Evolutionary conservation across 2,113 vertebrate species (phyloP), one percentile per base, ranked within the genome.

Genomic region (Egretta garzetta): DNA sequence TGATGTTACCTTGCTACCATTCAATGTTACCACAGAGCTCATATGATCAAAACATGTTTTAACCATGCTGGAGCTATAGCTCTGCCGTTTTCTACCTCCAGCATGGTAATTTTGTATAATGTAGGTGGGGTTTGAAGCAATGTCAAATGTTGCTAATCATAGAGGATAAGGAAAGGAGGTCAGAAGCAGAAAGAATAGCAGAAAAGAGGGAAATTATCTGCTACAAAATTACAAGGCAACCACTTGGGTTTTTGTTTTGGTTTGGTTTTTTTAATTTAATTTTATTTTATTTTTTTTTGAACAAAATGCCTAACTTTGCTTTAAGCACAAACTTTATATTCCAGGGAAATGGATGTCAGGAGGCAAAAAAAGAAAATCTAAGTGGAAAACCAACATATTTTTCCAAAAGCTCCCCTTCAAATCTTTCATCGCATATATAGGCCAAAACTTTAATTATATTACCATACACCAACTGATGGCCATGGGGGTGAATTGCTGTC

Each of bases 381-480:
- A 17, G 10, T 45, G 19, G 9, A 59, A 83, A 80, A 14, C 0
- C 35, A 37, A n/a, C 4, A 33, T 24, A 9, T 47, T 41, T 59
- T 68, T 26, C 37, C 9, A 52, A 66, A 79, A 79, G 3, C 13
- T 64, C 1, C 23, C 5, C 9, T 68, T 22, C 12, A 72, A 16
- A 55, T 64, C 4, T 50, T 80, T 19, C 24, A 22, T 93, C 1
- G 1, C 16, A 55, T 27, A 3, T 18, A 27, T 7, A 43, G 18
- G 27, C 21, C 12, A 66, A 83, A 80, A 50, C 2, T 47, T 52
- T 49, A 75, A 19, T 86, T 53, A 26, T 22, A 50, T 47, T n/a
- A 32, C 21, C 2, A 1, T 33, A 9, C 3, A 6, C 1, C 4
- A 64, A 16, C 23, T 45, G 1, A n/a, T 53, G 20, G 35, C 7